phyloP scores from a whole-genome alignment of 2,888 invertebrate species.

The Yponomeuta evonymella region DNA sequence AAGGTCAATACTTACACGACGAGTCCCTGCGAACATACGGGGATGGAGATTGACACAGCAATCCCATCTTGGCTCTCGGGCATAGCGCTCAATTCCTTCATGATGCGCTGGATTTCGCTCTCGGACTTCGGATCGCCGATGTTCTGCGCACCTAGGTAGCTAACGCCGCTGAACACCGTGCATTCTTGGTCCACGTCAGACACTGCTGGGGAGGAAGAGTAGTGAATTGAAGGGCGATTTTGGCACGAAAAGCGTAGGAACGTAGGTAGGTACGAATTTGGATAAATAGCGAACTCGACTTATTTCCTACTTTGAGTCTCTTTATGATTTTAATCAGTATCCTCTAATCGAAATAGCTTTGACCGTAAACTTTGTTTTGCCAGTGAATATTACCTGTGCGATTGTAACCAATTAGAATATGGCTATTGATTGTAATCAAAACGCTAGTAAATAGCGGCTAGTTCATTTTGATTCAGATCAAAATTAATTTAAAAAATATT shows the following conservation, averaged over 20 bases:
- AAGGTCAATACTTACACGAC: constrained; percentile 84
- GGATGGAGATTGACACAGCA: constrained; percentile 93
- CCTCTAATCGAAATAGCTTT: no score
- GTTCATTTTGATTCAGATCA: no score
- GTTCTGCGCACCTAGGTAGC: constrained; percentile 93
- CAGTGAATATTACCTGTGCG: no score
- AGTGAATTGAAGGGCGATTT: not conserved
- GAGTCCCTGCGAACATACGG: constrained; percentile 92
- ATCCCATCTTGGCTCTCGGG: constrained; percentile 83
- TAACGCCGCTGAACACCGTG: constrained; percentile 94
- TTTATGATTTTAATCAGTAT: no score
- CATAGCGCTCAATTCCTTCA: constrained; percentile 92
- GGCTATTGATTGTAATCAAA: no score
- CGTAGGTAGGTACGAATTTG: not conserved
- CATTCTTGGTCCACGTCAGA: constrained; percentile 92
- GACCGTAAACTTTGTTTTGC: no score
- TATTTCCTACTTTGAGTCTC: no score
- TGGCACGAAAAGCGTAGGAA: not conserved
- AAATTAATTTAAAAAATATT: no score
- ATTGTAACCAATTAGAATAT: no score
- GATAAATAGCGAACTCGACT: no score
- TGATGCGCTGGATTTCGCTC: constrained; percentile 93
- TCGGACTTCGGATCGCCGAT: constrained; percentile 96
- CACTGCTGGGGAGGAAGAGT: constrained; percentile 53
- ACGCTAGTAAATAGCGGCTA: no score